Percentiles rank a stretch among this genome's conserved stretches.
Conservation (phyloP, 2,797 vertebrate genomes). For the Sebastes minor region DNA sequence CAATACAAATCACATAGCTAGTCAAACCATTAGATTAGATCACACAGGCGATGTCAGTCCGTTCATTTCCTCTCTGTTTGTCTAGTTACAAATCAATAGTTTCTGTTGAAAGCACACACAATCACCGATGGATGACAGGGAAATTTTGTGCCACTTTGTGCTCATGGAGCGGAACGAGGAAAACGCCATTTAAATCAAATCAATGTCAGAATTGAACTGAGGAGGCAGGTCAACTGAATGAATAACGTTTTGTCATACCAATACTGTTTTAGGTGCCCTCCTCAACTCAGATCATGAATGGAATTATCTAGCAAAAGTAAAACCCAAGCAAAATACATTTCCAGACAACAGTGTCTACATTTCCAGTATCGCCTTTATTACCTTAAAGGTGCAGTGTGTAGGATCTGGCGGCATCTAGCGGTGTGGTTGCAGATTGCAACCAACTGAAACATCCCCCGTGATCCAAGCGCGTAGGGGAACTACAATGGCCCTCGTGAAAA, state of each 20-base stretch:
- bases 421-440: neutral
- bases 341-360: neutral
- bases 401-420: neutral
- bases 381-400: neutral
- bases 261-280: neutral
- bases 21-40: constrained; percentile 17
- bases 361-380: neutral
- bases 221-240: neutral
- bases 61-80: constrained; percentile 23
- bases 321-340: neutral
- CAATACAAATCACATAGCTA: constrained; percentile 20
- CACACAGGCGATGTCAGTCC: neutral
- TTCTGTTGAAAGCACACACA: constrained; percentile 7
- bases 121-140: neutral
- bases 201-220: neutral
- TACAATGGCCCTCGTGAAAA: no score
- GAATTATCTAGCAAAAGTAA: neutral
- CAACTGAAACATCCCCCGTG: neutral
- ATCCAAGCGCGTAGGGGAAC: neutral
- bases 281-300: neutral
- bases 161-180: neutral
- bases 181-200: neutral
- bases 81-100: constrained; percentile 20
- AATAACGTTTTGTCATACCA: neutral
- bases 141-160: neutral